Evolutionary conservation across 2,113 vertebrate species (phyloP), one percentile per base, ranked within the genome.

Genomic region (Corythoichthys intestinalis): DNA sequence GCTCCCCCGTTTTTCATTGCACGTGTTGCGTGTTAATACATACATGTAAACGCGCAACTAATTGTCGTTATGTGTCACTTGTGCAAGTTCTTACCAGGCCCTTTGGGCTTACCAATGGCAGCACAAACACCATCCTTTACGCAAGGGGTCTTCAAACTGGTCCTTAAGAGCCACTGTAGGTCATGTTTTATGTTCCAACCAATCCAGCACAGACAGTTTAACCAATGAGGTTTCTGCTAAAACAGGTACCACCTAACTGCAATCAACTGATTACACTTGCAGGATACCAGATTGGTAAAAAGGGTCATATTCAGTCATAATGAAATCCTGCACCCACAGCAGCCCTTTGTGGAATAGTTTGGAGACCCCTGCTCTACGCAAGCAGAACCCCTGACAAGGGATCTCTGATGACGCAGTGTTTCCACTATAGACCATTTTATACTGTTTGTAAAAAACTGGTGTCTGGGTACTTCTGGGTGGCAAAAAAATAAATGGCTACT

Each of bases 401-500:
- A 72, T 88, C 77, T 80, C 41, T 79, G 86, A 82, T 12, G 20
- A 57, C 76, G 83, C 83, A 84, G 88, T 89, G 84, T 90, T 88
- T 88, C 86, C 87, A 85, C 85, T 86, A 83, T 87, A 86, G 78
- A 87, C 75, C 34, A 58, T 14, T 58, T 58, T 5, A 37, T 2
- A 11, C 20, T 14, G 28, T 58, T 58, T 37, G 56, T 58, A 35
- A 37, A 4, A 2, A 13, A 34, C 11, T 4, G 28, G 2, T 37
- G 12, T 6, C 34, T 14, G 4, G 56, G 20, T 57, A 9, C 60
- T 62, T 41, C 41, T 38, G 4, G 60, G 46, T 48, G 44, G 41
- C 62, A 48, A 10, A 44, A 48, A 35, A 48, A 48, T 7, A 12
- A 64, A 10, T 48, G 11, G 46, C 44, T 64, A 34, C 62, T 14